Base-by-base conservation (phyloP, 2,797 vertebrate species). In the Oceanodroma leucorhoa region DNA sequence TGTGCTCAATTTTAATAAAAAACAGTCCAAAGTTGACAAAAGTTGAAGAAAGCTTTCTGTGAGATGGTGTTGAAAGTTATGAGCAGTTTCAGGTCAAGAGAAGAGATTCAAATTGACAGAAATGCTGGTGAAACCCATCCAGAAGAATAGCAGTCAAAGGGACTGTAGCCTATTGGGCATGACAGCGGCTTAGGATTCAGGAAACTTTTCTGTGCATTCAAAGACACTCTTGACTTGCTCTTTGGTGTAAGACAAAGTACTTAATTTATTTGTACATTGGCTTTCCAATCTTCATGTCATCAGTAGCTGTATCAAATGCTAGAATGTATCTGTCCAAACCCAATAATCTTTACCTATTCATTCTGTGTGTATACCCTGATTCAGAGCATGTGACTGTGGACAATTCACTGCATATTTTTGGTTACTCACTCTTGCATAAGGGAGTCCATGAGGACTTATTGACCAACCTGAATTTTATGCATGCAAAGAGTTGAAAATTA, bases 301-400 rank as follows among this genome's bases (percentile, higher is more conserved):
- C 8, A 27, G 9, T 12, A 54, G 53, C 6, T 61, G 20, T 29
- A 71, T 54, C 4, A 80, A 83, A 50, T 41, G 11, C 20, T 79
- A 43, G 34, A 50, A 51, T 21, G 2, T 19, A 23, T 53, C 45
- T 60, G 4, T 29, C 51, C 54, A 57, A 72, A 76, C 20, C 6
- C 14, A 30, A 53, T 11, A 32, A 34, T 9, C 10, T 55, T 82
- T 23, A 22, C 10, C 6, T 40, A 10, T 40, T 66, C 3, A 8
- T 45, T 58, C 13, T 36, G 23, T 5, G 7, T 30, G 11, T 11
- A 21, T 5, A 36, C 1, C 4, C 6, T 0, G 2, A 64, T 32
- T n/a, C 58, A 66, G 29, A 48, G 8, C 11, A 58, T 3, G 11
- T 32, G n/a, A n/a, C 13, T 27, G 5, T 16, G n/a, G 36, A 26